Evolutionary conservation across 2,113 vertebrate species (phyloP), one percentile per base, ranked within the genome.

Genomic region (Serilophus lunatus): DNA sequence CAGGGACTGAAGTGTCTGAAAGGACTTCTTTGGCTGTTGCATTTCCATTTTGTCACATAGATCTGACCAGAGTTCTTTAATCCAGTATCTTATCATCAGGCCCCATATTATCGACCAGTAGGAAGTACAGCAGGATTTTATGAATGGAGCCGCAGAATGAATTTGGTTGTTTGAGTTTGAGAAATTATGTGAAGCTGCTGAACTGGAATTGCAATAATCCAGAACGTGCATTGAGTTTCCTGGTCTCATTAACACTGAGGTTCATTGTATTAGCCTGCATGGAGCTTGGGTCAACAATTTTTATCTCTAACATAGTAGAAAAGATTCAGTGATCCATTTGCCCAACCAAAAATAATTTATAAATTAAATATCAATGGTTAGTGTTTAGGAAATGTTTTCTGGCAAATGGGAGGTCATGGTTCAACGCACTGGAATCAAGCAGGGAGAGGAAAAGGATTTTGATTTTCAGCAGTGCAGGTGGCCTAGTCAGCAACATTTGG

Each of bases 141-240:
- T 96, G 90, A 96, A 96, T 92, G 85, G 65, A 95, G 25, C 49
- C 50, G 51, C 72, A 90, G 68, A 94, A 96, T 77, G 79, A 78
- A 61, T 81, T 51, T 40, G 10, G 54, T 91, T 91, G 63, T 88
- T 92, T 38, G 79, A 90, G 47, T 20, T 59, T 79, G 86, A 96
- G 79, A 90, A 93, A 69, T 84, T 49, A 75, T 47, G 38, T 70
- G 89, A 91, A 96, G 92, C 86, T 89, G 83, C 91, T 82, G 74
- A 93, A 96, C 93, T 92, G 92, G 96, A 97, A 97, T 93, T 89
- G 70, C 86, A 97, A 44, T 96, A 96, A 89, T 87, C 47, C 88
- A 91, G 91, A 93, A 61, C 15, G 45, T 60, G 77, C 81, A 12
- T 3, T 79, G 78, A 65, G 74, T 84, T 97, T 96, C 93, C 92